These are phyloP conservation scores for Neelides folsomi DNA, from an alignment of 2,888 invertebrate species.

Conservation along the genomic window DNA sequence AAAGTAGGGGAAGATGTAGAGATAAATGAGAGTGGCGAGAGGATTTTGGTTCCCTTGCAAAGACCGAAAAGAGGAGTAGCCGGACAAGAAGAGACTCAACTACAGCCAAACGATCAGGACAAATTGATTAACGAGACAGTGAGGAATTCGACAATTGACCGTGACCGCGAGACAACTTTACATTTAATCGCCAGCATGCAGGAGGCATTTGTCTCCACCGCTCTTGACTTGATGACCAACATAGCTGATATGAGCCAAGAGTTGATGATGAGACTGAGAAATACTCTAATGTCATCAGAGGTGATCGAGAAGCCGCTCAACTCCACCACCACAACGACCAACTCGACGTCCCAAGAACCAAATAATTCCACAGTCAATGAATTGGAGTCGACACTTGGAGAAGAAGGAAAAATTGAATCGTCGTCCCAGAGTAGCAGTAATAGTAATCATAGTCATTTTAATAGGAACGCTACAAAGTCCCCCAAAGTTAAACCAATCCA, in stretches of 20 bases:
- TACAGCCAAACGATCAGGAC: no score
- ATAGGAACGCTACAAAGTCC: background rate
- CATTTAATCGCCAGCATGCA: conserved; percentile 1
- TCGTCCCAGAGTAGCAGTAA: conserved; percentile 1
- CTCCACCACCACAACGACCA: background rate
- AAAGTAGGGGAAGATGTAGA: no score
- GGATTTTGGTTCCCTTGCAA: no score
- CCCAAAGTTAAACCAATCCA: background rate
- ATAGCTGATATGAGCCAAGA: conserved; percentile 20
- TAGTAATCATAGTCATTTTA: conserved; percentile 6
- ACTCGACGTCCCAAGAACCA: background rate
- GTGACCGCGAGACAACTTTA: background rate
- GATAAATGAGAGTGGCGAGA: no score
- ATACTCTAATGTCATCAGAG: no score
- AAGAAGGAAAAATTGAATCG: conserved; percentile 3
- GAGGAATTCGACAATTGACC: no score
- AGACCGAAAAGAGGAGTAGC: no score
- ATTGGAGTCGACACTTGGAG: background rate
- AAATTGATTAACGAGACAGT: no score
- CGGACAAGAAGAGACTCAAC: no score
- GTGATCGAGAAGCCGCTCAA: background rate
- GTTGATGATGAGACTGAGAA: conserved; percentile 1
- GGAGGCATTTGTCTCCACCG: conserved; percentile 17
- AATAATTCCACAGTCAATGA: background rate
- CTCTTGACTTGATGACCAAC: conserved; percentile 20